Evolutionary conservation across 2,888 invertebrate genomes (phyloP).

Genomic region (Carcina quercana): DNA sequence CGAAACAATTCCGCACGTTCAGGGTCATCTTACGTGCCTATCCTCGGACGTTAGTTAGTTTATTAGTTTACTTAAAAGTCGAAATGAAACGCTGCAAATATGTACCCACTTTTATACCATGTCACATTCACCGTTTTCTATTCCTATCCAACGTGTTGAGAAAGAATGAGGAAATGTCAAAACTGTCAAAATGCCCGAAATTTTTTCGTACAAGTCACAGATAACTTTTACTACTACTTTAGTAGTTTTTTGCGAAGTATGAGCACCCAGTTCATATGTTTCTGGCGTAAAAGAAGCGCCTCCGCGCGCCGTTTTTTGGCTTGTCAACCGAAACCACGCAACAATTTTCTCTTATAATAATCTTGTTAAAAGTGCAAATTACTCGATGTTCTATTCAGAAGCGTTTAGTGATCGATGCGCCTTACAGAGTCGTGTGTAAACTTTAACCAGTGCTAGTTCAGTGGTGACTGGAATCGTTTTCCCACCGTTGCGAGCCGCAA

Average conservation of each 20-base stretch:
- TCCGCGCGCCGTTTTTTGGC: slow-evolving; percentile 86
- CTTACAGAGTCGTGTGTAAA: slow-evolving; percentile 42
- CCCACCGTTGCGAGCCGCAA: slow-evolving; percentile 59
- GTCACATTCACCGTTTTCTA: too few relatives aligned
- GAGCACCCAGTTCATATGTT: slow-evolving; percentile 60
- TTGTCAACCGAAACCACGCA: slow-evolving; percentile 75
- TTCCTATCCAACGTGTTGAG: too few relatives aligned
- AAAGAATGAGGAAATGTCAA: too few relatives aligned
- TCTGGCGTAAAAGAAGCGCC: slow-evolving; percentile 74
- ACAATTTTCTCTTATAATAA: slow-evolving; percentile 57
- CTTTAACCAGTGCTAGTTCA: slow-evolving; percentile 35
- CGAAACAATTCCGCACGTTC: too few relatives aligned
- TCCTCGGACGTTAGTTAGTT: too few relatives aligned
- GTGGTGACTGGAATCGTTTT: slow-evolving; percentile 43
- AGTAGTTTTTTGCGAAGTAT: slow-evolving; percentile 18
- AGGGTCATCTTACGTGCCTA: too few relatives aligned
- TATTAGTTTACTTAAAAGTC: too few relatives aligned
- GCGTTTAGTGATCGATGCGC: slow-evolving; percentile 45
- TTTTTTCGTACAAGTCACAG: too few relatives aligned
- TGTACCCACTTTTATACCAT: too few relatives aligned
- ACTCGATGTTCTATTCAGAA: slow-evolving; percentile 44
- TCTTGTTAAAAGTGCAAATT: slow-evolving; percentile 48
- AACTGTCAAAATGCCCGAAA: too few relatives aligned
- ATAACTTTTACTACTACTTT: slow-evolving; percentile 23
- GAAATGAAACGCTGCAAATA: too few relatives aligned